These are phyloP conservation scores for Sipha maydis DNA, from an alignment of 2,888 invertebrate genomes.

Conservation along the genomic window DNA sequence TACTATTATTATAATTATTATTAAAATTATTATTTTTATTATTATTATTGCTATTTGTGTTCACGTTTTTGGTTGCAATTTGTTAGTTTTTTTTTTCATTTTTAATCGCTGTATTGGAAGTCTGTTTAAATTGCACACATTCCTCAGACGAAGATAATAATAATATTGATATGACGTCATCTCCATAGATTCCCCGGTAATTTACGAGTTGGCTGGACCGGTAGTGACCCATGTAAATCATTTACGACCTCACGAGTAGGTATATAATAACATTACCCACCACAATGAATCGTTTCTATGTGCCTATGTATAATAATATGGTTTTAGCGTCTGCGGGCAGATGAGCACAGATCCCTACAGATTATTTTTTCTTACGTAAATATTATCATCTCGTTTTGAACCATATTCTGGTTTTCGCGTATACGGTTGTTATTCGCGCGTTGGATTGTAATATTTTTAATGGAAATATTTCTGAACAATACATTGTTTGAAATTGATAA, in stretches of 20 bases:
- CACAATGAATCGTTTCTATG: background rate
- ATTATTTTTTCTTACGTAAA: background rate
- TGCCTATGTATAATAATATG: background rate
- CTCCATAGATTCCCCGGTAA: background rate
- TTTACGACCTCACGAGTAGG: conserved; percentile 37
- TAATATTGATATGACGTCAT: conserved; percentile 25
- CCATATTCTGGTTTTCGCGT: too few species aligned
- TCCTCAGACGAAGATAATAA: background rate
- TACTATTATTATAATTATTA: background rate
- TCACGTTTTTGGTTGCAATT: conserved; percentile 30
- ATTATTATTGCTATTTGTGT: background rate
- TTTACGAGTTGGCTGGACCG: conserved; percentile 39
- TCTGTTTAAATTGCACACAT: background rate
- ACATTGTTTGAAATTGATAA: too few species aligned
- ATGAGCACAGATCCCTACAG: background rate
- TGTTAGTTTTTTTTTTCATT: background rate
- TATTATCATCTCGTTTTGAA: background rate
- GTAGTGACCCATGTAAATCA: conserved; percentile 48
- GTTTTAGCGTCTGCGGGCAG: background rate
- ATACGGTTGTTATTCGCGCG: background rate
- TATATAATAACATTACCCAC: background rate
- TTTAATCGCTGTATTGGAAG: conserved; percentile 13
- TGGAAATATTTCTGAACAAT: too few species aligned
- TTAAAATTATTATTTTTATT: too few species aligned
- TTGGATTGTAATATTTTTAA: too few species aligned